phyloP scores from a whole-genome alignment of 2,888 invertebrate species.

The Entomobrya proxima region DNA sequence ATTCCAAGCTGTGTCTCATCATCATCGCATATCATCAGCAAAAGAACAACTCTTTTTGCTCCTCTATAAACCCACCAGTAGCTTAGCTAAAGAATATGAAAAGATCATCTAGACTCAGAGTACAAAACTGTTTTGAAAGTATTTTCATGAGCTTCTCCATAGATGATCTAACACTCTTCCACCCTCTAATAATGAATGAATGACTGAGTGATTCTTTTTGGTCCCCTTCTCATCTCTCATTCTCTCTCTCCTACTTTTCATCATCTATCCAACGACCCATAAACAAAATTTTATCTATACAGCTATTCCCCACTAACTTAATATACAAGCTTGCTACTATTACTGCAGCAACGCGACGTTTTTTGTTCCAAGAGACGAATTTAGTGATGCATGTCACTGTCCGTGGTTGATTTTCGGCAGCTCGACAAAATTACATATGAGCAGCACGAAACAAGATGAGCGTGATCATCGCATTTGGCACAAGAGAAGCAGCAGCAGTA shows the following conservation, averaged over 20 bases:
- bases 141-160: neutral
- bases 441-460: constrained; percentile 46
- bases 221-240: constrained; percentile 55
- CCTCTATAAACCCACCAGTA: no score
- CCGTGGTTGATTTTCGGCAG: constrained; percentile 44
- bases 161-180: neutral
- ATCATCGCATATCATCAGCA: no score
- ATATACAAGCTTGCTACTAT: no score
- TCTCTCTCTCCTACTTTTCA: neutral
- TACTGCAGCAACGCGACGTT: neutral
- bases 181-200: constrained; percentile 53
- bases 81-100: no score
- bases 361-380: neutral
- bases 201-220: constrained; percentile 20
- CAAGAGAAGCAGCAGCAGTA: no score
- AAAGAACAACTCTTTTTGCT: no score
- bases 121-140: neutral
- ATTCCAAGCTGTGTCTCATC: no score
- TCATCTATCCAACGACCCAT: neutral
- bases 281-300: neutral
- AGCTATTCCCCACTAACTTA: constrained; percentile 38
- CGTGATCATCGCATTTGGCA: neutral
- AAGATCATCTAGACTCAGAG: no score
- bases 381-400: constrained; percentile 62
- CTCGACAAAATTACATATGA: constrained; percentile 55